Evolutionary conservation across 2,113 vertebrate species (phyloP), one percentile per base, ranked within the genome.

Genomic region (Phrynocephalus versicolor): DNA sequence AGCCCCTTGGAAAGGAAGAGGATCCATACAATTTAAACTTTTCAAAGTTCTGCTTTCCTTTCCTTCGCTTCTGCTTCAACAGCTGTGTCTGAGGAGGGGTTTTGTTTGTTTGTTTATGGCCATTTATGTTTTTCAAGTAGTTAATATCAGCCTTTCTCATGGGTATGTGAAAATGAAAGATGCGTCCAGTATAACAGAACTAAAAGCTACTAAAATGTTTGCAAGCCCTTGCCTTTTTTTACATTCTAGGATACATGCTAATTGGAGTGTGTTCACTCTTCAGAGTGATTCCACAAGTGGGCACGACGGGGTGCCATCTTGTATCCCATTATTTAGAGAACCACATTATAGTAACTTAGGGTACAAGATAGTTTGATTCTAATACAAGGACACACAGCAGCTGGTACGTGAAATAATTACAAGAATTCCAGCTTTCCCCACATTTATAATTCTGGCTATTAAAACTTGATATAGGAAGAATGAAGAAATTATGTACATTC

Each of bases 401-500:
- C 81, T 86, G 75, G 81, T 12, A 37, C 62, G 82, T 88, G 82
- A 88, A 91, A 89, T 64, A 91, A 91, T 85, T 23, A 89, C 84
- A 81, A 73, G n/a, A 83, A 37, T 33, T 39, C 14, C 9, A 1
- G 7, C 78, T 41, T 57, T 89, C 79, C 33, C 79, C 60, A 88
- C 87, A 86, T 67, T 58, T 87, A 41, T 81, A 64, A 69, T 62
- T 83, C 85, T 89, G 69, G 45, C 51, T 37, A 41, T n/a, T 81
- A 85, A 87, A 92, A 82, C 58, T 80, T 69, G 55, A 6, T 65
- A 67, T 23, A 65, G 21, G 30, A 92, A 73, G 69, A 72, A 90
- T 37, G 41, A 55, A 78, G 71, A 78, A 82, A 81, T 83, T 65
- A 45, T 23, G 37, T 6, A 73, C 77, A 87, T 70, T 90, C 82